phyloP scores from a whole-genome alignment of 2,888 invertebrate genomes.

The Spatulosminthurus flaviceps region DNA sequence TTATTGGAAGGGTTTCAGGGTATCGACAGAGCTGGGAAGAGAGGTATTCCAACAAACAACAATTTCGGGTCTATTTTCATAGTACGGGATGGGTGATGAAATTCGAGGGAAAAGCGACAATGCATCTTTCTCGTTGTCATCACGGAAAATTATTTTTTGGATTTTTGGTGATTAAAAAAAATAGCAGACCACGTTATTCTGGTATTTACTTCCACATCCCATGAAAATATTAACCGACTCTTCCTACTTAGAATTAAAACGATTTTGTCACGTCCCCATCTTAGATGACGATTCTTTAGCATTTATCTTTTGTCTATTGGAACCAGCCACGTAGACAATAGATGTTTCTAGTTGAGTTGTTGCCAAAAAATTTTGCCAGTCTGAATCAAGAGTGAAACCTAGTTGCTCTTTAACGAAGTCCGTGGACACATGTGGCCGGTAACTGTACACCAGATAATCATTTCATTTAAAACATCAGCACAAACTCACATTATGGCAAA shows the following conservation, averaged over 20 bases:
- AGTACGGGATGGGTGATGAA: neutral
- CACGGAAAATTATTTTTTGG: neutral
- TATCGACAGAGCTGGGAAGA: neutral
- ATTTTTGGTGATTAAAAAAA: neutral
- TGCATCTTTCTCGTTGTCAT: neutral
- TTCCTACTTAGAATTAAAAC: neutral
- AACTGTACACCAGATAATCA: conserved; percentile 61
- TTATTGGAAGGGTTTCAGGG: neutral
- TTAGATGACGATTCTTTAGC: conserved; percentile 61
- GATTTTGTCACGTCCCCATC: conserved; percentile 34
- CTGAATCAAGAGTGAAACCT: conserved; percentile 58
- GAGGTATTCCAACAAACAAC: neutral
- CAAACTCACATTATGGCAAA: neutral
- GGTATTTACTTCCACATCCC: conserved; percentile 1
- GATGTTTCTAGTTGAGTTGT: conserved; percentile 61
- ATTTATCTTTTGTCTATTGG: conserved; percentile 62
- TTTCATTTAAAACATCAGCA: neutral
- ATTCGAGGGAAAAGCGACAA: neutral
- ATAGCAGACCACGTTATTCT: neutral
- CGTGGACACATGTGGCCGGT: conserved; percentile 61
- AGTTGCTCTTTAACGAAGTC: conserved; percentile 62
- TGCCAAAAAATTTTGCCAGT: conserved; percentile 63
- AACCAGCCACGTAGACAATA: conserved; percentile 62
- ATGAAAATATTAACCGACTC: neutral
- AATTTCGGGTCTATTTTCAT: neutral